These are phyloP conservation scores for Euzetes globulus DNA, from an alignment of 2,888 invertebrate genomes.

Conservation along the genomic window DNA sequence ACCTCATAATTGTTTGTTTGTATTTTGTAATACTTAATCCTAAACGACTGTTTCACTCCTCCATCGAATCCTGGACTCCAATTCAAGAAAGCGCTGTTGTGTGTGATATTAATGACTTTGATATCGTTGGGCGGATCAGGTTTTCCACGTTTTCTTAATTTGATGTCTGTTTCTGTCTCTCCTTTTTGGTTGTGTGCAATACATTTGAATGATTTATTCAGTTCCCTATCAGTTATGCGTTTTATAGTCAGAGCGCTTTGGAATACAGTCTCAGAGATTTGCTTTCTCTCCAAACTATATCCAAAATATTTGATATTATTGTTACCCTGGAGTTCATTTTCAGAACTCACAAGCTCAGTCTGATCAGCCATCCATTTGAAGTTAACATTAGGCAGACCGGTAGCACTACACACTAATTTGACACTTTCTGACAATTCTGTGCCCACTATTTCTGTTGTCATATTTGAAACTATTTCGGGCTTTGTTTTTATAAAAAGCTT, in stretches of 20 bases:
- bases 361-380: slow-evolving; percentile 64
- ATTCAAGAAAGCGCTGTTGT: slow-evolving; percentile 69
- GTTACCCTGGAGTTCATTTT: neutral
- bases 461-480: neutral
- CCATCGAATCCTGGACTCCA: slow-evolving; percentile 93
- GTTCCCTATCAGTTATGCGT: slow-evolving; percentile 29
- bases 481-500: slow-evolving; percentile 68
- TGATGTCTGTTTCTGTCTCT: slow-evolving; percentile 33
- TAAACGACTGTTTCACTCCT: slow-evolving; percentile 70
- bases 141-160: slow-evolving; percentile 43
- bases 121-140: slow-evolving; percentile 49
- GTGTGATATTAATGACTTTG: slow-evolving; percentile 69
- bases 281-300: slow-evolving; percentile 3
- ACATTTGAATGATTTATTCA: slow-evolving; percentile 37
- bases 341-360: neutral
- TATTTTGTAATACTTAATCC: slow-evolving; percentile 51
- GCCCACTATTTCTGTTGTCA: slow-evolving; percentile 60
- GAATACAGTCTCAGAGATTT: slow-evolving; percentile 13
- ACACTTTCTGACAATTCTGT: slow-evolving; percentile 63
- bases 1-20: neutral
- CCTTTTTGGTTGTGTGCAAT: slow-evolving; percentile 40
- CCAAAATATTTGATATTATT: slow-evolving; percentile 19
- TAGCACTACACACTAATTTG: slow-evolving; percentile 59
- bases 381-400: slow-evolving; percentile 70
- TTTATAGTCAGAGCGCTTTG: slow-evolving; percentile 15